These are phyloP conservation scores for Phasia obesa DNA, from an alignment of 2,888 invertebrate genomes.

Conservation along the genomic window DNA sequence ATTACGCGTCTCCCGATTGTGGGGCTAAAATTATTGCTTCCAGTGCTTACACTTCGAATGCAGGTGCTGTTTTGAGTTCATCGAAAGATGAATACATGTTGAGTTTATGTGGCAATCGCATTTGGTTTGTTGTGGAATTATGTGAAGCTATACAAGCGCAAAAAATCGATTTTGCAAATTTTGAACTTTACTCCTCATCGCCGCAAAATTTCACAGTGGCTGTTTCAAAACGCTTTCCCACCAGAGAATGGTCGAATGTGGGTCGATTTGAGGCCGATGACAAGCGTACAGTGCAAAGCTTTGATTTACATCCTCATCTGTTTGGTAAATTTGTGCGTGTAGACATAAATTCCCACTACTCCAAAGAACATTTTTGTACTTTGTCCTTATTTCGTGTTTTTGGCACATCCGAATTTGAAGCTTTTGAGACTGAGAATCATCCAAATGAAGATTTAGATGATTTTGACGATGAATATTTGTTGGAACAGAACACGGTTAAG, in stretches of 20 bases:
- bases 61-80: slow-evolving; percentile 92
- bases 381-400: slow-evolving; percentile 96
- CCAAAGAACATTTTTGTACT: slow-evolving; percentile 98
- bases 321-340: slow-evolving; percentile 95
- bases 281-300: slow-evolving; percentile 93
- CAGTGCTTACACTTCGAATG: slow-evolving; percentile 95
- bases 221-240: slow-evolving; percentile 94
- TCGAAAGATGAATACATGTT: slow-evolving; percentile 98
- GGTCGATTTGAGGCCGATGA: slow-evolving; percentile 95
- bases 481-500: slow-evolving; percentile 80
- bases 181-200: slow-evolving; percentile 98
- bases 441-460: slow-evolving; percentile 87
- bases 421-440: slow-evolving; percentile 91
- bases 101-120: slow-evolving; percentile 95
- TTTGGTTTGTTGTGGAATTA: slow-evolving; percentile 98
- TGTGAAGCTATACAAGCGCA: slow-evolving; percentile 99
- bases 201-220: slow-evolving; percentile 95
- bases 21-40: slow-evolving; percentile 97
- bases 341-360: slow-evolving; percentile 96
- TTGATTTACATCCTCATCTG: slow-evolving; percentile 89
- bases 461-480: slow-evolving; percentile 86
- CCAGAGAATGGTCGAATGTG: slow-evolving; percentile 94
- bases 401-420: slow-evolving; percentile 96
- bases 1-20: slow-evolving; percentile 98
- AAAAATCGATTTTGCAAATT: slow-evolving; percentile 97